Percentiles rank a stretch among this genome's conserved stretches.
Conservation (phyloP, 2,888 invertebrate genomes). For the Xestobium rufovillosum region DNA sequence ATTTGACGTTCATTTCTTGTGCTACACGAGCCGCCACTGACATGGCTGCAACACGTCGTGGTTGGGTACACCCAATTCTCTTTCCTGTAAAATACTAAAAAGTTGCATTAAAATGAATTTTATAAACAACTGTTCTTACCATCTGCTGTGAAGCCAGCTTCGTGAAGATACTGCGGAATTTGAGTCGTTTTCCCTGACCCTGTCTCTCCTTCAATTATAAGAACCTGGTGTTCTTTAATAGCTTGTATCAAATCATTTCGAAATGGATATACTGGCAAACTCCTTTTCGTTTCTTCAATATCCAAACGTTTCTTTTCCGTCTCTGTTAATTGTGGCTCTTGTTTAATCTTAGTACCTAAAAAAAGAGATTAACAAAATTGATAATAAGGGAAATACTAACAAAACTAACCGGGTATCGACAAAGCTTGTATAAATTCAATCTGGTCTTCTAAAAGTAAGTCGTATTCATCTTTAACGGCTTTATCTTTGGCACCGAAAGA, state of each 20-base stretch:
- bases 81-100: constrained; percentile 42
- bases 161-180: constrained; percentile 95
- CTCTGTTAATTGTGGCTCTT: constrained; percentile 57
- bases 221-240: constrained; percentile 76
- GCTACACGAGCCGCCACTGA: constrained; percentile 98
- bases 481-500: constrained; percentile 91
- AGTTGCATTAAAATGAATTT: not conserved
- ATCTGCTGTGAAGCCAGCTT: constrained; percentile 80
- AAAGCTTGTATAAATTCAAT: constrained; percentile 95
- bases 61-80: constrained; percentile 95
- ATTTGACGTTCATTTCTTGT: constrained; percentile 93
- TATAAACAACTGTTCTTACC: constrained; percentile 37
- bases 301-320: constrained; percentile 65
- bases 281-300: constrained; percentile 86
- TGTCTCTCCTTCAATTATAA: constrained; percentile 97
- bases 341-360: constrained; percentile 45
- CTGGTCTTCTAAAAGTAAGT: constrained; percentile 89
- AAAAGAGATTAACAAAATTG: constrained; percentile 9
- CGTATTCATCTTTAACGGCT: constrained; percentile 70
- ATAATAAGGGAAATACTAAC: not conserved
- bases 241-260: constrained; percentile 82
- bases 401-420: constrained; percentile 59
- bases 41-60: constrained; percentile 97
- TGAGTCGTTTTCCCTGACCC: constrained; percentile 99
- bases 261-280: constrained; percentile 92